Conservation (phyloP, 2,113 vertebrate genomes). For the Zosterops hypoxanthus region DNA sequence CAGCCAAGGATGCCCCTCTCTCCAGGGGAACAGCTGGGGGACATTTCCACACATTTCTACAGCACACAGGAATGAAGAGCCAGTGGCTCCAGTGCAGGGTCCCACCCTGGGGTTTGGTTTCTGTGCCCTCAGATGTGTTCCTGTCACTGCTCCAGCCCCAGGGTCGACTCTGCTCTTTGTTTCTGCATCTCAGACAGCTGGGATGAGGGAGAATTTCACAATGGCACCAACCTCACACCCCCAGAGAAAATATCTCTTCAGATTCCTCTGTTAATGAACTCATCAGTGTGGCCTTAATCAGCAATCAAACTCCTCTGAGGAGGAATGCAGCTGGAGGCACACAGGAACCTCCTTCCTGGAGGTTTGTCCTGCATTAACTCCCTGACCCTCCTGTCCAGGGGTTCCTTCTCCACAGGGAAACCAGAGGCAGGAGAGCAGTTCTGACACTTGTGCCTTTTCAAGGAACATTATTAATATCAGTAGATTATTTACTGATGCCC, state of each 20-base stretch:
- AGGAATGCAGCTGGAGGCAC: not conserved
- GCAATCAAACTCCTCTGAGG: not conserved
- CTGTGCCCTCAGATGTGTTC: not conserved
- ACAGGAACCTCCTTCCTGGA: not conserved
- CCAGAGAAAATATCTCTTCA: constrained; percentile 20
- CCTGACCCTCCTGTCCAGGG: not conserved
- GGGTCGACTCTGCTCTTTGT: constrained; percentile 13
- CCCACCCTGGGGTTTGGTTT: not conserved
- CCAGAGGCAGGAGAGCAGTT: not conserved
- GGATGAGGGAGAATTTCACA: constrained; percentile 4
- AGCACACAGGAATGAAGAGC: not conserved
- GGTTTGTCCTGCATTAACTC: not conserved
- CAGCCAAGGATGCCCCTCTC: not conserved
- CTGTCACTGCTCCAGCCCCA: not conserved
- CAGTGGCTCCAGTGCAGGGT: not conserved
- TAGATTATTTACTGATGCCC: not conserved
- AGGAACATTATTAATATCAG: not conserved
- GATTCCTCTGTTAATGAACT: constrained; percentile 46
- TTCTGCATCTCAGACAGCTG: constrained; percentile 26
- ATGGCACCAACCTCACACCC: not conserved
- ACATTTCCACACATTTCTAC: not conserved
- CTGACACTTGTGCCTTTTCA: not conserved
- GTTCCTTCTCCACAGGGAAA: not conserved
- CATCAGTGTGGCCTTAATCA: not conserved
- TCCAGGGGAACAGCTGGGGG: not conserved